Evolutionary conservation across 1,140 invertebrate genomes (phyloP), one percentile per base, ranked within the genome.

Genomic region (Caenorhabditis inopinata): DNA sequence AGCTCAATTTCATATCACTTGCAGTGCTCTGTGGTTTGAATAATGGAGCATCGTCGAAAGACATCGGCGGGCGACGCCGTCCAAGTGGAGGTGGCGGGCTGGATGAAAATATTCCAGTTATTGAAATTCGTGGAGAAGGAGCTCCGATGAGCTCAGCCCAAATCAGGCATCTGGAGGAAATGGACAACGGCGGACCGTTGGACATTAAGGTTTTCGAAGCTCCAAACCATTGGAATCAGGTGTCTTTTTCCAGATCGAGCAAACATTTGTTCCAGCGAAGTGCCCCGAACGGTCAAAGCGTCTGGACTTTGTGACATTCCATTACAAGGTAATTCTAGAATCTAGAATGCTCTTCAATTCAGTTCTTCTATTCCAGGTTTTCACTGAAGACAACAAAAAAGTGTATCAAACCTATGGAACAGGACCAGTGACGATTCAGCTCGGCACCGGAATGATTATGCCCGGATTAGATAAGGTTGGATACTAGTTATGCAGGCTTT

Each of bases 111-210:
- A 68, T 68, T 68, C 58, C 58, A 38, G 58, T 68, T 11, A 68
- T 68, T 38, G 58, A 68, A 25, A 68, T 80, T 38, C 45, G 79
- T 38, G 87, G 87, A 0, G 87, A 88, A 79, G 87, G 87, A 25
- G 89, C 89, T 46, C 87, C 87, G 47, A 88, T 88, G 87, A 85
- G 85, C 11, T 80, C 87, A 12, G 87, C 87, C 18, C 87, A 88
- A 76, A 88, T 88, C 47, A 58, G 87, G 7, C 80, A 84, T 16
- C 58, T 88, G 4, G 87, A 88, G 76, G 86, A 88, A 77, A 76
- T 80, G 23, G 53, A 74, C 21, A 87, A 88, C 74, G 80, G 80
- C 1, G 87, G 87, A 11, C 87, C 87, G 12, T 45, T 88, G 81
- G 86, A 89, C 53, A 88, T 88, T 48, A 89, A 88, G 74, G 86